Evolutionary conservation across 30 jellyfish, hydroid and myxozoan genomes (phyloP).

Genomic region (Catostylus mosaicus): DNA sequence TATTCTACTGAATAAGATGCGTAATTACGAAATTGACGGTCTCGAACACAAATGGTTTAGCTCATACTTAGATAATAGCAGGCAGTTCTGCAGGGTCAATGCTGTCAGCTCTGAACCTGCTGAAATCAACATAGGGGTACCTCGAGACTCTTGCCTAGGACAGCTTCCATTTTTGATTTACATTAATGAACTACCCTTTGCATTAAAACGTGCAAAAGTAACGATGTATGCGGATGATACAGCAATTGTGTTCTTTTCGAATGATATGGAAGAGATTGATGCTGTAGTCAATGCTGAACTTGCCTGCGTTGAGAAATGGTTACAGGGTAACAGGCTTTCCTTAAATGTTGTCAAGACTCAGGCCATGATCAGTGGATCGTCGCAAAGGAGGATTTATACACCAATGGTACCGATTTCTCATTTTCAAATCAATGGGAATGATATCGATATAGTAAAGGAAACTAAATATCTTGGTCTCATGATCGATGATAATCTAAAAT

Average conservation of each 20-base stretch:
- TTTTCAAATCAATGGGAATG: slow-evolving; percentile 13
- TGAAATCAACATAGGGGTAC: slow-evolving; percentile 1
- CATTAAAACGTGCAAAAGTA: too few relatives aligned
- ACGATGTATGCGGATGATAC: too few relatives aligned
- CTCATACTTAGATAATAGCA: slow-evolving; percentile 11
- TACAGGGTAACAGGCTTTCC: too few relatives aligned
- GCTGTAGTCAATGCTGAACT: too few relatives aligned
- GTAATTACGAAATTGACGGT: neutral
- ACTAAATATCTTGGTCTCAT: too few relatives aligned
- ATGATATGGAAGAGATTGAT: slow-evolving; percentile 25
- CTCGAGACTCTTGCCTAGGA: slow-evolving; percentile 30
- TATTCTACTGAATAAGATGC: too few relatives aligned
- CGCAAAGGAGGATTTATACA: neutral
- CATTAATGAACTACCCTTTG: slow-evolving; percentile 33
- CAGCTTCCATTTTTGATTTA: slow-evolving; percentile 22
- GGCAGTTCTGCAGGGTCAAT: slow-evolving; percentile 36
- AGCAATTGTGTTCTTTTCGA: slow-evolving; percentile 13
- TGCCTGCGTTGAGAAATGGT: too few relatives aligned
- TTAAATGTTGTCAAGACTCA: too few relatives aligned
- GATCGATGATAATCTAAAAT: neutral
- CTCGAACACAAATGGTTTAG: slow-evolving; percentile 11
- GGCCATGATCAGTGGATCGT: too few relatives aligned
- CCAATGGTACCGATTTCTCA: slow-evolving; percentile 6
- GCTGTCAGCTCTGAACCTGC: neutral
- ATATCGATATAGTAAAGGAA: slow-evolving; percentile 2